Evolutionary conservation across 30 jellyfish, hydroid and myxozoan genomes (phyloP), one percentile per base, ranked within the genome.

Genomic region (Cassiopea andromeda): DNA sequence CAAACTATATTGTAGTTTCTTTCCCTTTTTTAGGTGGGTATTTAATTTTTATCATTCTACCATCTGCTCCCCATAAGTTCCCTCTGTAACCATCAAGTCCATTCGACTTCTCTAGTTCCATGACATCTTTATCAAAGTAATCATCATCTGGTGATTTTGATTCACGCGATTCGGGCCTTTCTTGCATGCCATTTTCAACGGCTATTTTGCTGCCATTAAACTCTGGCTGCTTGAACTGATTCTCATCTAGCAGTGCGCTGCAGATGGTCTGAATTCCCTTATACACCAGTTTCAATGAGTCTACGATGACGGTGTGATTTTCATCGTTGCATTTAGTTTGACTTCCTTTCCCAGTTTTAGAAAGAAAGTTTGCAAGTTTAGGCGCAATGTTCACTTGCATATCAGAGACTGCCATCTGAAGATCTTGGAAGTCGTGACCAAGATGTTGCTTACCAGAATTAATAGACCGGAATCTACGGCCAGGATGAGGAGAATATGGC

Each of bases 351-450:
- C 57, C 47, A 19, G 87, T 73, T 12, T 81, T 85, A 46, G 97
- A 83, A 14, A 90, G 83, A 14, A 90, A 77, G 61, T 50, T 83
- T 71, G 91, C 97, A 8, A 90, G 82, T 77, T 82, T 90, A 44
- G 97, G 97, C 19, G 97, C 97, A 73, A 90, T 90, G 87, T 90
- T 90, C 72, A 90, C 92, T 69, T 90, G 97, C 97, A 90, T 90
- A 47, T 90, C 97, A 14, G 97, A 90, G 9, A 90, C 92, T 38
- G 97, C 97, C 86, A 90, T 83, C 66, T 90, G 97, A 80, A 90
- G 60, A 75, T 82, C 88, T 60, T 83, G 78, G 46, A 58, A 87
- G 9, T 78, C 89, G 67, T 87, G 82, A 15, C 94, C 90, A 9
- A 87, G 59, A 17, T 87, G 64, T 59, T 46, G 76, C 60, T 50